These are phyloP conservation scores for Crypturellus tataupa DNA, from an alignment of 2,797 vertebrate genomes.

Conservation along the genomic window DNA sequence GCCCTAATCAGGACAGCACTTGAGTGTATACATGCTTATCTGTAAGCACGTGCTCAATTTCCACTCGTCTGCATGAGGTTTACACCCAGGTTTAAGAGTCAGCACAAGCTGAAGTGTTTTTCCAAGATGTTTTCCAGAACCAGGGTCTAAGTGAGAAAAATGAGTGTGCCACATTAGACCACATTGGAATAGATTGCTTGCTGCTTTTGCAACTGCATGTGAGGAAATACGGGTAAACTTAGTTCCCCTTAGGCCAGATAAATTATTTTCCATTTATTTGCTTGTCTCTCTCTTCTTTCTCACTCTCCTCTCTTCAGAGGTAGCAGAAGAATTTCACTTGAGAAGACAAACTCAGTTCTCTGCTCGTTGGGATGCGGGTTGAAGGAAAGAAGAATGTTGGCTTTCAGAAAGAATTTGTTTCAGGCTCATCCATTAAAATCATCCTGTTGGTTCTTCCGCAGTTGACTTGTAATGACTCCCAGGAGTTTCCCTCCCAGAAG, in stretches of 20 bases:
- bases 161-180: not conserved
- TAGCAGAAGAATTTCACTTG: not conserved
- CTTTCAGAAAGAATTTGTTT: conserved; percentile 45
- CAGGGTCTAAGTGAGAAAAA: conserved; percentile 51
- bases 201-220: not conserved
- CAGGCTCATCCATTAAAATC: conserved; percentile 53
- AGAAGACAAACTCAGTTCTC: not conserved
- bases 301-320: not conserved
- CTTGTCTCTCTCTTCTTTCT: not conserved
- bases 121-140: conserved; percentile 52
- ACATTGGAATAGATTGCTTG: conserved; percentile 3
- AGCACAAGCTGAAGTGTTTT: conserved; percentile 20
- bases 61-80: not conserved
- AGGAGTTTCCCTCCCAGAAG: conserved; percentile 41
- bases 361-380: not conserved
- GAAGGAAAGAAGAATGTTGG: conserved; percentile 25
- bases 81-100: not conserved
- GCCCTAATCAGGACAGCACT: conserved; percentile 36
- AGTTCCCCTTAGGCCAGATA: not conserved
- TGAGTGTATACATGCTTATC: conserved; percentile 16
- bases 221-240: not conserved
- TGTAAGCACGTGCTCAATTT: conserved; percentile 37
- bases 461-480: conserved; percentile 45
- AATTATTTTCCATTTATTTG: not conserved
- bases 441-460: conserved; percentile 37